Conservation (phyloP, 2,113 vertebrate species). For the Mobula hypostoma region DNA sequence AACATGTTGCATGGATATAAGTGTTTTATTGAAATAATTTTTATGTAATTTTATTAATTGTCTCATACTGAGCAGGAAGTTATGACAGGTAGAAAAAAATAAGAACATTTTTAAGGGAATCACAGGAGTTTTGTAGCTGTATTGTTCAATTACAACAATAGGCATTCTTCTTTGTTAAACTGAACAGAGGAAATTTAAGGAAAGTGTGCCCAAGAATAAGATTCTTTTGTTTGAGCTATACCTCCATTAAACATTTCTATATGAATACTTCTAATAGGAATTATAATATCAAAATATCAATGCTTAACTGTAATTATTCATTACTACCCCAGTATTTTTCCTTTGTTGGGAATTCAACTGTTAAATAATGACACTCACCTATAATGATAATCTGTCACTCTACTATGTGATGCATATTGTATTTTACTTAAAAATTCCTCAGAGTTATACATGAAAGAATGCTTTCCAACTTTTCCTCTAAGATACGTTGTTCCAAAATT, state of each 20-base stretch:
- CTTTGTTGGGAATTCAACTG: neutral
- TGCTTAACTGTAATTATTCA: neutral
- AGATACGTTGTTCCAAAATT: neutral
- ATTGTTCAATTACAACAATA: neutral
- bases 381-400: neutral
- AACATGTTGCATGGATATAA: neutral
- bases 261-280: neutral
- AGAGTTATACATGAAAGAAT: neutral
- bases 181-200: neutral
- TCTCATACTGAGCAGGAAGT: neutral
- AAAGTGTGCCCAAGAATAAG: neutral
- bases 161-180: neutral
- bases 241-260: neutral
- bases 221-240: too few relatives aligned
- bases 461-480: neutral
- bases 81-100: neutral
- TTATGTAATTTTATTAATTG: neutral
- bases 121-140: neutral
- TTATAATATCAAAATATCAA: neutral
- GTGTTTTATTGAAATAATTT: neutral
- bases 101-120: neutral
- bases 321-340: neutral
- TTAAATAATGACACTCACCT: neutral
- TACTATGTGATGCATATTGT: neutral
- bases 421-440: neutral